phyloP scores from a whole-genome alignment of 1,140 invertebrate species.

The Solenopsis fugax region DNA sequence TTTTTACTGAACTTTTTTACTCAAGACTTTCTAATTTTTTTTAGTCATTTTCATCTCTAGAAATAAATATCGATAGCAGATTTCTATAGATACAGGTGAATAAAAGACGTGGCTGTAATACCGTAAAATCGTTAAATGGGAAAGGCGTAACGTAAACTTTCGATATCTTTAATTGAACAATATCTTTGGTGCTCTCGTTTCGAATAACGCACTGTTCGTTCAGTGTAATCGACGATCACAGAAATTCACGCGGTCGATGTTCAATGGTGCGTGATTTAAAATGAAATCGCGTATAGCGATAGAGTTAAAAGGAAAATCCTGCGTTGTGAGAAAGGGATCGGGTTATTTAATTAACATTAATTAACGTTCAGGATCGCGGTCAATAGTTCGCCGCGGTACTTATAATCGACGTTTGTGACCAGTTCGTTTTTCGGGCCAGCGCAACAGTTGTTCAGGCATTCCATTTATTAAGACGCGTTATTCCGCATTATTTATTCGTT shows the following conservation, averaged over 20 bases:
- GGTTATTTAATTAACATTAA: constrained; percentile 1
- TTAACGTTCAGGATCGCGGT: not conserved
- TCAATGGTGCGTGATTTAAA: not conserved
- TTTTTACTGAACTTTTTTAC: too few relatives aligned
- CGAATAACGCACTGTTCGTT: not conserved
- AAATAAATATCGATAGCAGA: not conserved
- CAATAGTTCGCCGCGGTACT: not conserved
- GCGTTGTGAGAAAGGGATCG: not conserved
- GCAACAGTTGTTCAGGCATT: constrained; percentile 7
- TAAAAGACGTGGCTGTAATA: not conserved
- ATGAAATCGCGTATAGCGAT: not conserved
- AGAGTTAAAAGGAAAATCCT: not conserved
- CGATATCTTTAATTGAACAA: not conserved
- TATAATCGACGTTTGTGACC: not conserved
- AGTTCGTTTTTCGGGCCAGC: not conserved
- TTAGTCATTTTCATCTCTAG: not conserved
- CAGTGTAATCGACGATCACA: not conserved
- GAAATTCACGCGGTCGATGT: not conserved
- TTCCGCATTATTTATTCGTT: constrained; percentile 15
- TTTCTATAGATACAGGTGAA: not conserved
- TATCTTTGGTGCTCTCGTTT: not conserved
- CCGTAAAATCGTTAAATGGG: not conserved
- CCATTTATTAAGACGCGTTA: constrained; percentile 25
- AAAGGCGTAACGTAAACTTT: not conserved
- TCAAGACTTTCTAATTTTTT: too few relatives aligned